These are phyloP conservation scores for human (Homo sapiens) DNA, from an alignment of 2,113 vertebrate genomes.

Conservation along the genomic window GRCh38 chr6:50078001-50078500, in stretches of 20 bases:
- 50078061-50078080: constrained; percentile 41
- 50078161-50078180: background rate
- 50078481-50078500: background rate
- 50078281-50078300: background rate
- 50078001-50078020: constrained; percentile 30
- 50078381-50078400: background rate
- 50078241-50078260: background rate
- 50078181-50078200: background rate
- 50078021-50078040: constrained; percentile 39
- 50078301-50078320: background rate
- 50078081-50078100: background rate
- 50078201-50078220: background rate
- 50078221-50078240: background rate
- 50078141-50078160: background rate
- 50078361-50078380: constrained; percentile 28
- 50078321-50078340: background rate
- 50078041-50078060: background rate
- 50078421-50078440: background rate
- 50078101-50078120: background rate
- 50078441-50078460: background rate
- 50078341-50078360: background rate
- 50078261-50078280: background rate
- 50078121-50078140: background rate
- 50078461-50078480: background rate
- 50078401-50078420: background rate